Base-by-base conservation (phyloP, 35 echinoderm and acorn worm species). In the Chiridota heheva region DNA sequence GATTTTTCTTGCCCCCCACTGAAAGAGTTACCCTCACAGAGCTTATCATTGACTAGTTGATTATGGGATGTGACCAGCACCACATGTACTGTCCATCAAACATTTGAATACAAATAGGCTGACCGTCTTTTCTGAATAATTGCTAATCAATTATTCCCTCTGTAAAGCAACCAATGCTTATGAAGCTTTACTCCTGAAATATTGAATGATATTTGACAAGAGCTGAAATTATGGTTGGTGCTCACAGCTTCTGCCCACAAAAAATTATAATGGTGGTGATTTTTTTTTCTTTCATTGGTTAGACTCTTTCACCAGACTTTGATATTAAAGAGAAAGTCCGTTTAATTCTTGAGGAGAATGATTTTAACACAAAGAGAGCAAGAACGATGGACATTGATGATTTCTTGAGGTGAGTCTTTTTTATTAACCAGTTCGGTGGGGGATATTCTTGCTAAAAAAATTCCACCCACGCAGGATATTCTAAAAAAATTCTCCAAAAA, bases 371-470 rank as follows among this genome's bases (percentile, higher is more conserved):
- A 55, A 89, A 76, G 82, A 80, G 92, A 69, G 86, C 92, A n/a
- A 81, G 92, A 51, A 86, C 67, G 12, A 96, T 96, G 92, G 92
- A 96, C 44, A 96, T 96, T 67, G 92, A 96, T 82, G 92, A 96
- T 43, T 96, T 96, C 24, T 71, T 96, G 7, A 80, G 82, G 87
- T 95, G 58, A 78, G 67, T 46, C 13, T 49, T 17, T 67, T 36
- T 44, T 48, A 20, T n/a, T n/a, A n/a, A n/a, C n/a, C n/a, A n/a
- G n/a, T n/a, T n/a, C n/a, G n/a, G n/a, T n/a, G n/a, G n/a, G n/a
- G n/a, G n/a, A n/a, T n/a, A n/a, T n/a, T n/a, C n/a, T n/a, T n/a
- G n/a, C n/a, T n/a, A n/a, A n/a, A n/a, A n/a, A n/a, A n/a, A n/a
- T n/a, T n/a, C n/a, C n/a, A n/a, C n/a, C n/a, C n/a, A n/a, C n/a